Evolutionary conservation across 2,888 invertebrate genomes (phyloP).

Genomic region (Hydroisotoma schaefferi): DNA sequence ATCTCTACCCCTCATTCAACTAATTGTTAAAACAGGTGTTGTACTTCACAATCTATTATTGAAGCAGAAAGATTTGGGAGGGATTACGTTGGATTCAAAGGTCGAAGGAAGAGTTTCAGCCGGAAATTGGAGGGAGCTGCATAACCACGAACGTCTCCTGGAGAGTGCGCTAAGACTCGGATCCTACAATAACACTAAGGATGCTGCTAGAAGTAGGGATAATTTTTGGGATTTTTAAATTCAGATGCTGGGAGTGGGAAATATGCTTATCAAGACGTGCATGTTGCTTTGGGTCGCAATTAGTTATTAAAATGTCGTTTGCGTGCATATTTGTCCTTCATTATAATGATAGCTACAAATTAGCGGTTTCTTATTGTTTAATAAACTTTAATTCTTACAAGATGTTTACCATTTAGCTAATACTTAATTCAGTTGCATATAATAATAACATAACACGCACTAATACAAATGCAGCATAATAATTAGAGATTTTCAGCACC

Average conservation of each 20-base stretch:
- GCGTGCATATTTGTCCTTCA: not conserved
- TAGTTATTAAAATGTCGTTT: no score
- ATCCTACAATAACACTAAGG: not conserved
- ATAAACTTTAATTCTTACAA: no score
- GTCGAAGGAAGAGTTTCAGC: not conserved
- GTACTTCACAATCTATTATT: conserved; percentile 21
- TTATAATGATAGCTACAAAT: not conserved
- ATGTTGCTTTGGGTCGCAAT: no score
- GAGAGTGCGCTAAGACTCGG: not conserved
- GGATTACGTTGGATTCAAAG: not conserved
- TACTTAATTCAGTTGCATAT: no score
- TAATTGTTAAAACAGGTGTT: conserved; percentile 13
- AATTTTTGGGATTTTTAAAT: not conserved
- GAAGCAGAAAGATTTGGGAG: not conserved
- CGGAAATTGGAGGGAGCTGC: not conserved
- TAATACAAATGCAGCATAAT: no score
- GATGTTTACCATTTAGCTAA: no score
- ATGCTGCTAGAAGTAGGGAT: not conserved
- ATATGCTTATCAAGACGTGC: not conserved
- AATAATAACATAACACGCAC: no score
- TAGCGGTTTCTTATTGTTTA: no score
- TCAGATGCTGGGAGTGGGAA: not conserved
- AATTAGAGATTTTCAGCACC: not conserved
- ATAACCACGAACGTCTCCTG: not conserved
- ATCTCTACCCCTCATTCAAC: not conserved